Evolutionary conservation across 2,888 invertebrate species (phyloP).

Genomic region (Phalera bucephala): DNA sequence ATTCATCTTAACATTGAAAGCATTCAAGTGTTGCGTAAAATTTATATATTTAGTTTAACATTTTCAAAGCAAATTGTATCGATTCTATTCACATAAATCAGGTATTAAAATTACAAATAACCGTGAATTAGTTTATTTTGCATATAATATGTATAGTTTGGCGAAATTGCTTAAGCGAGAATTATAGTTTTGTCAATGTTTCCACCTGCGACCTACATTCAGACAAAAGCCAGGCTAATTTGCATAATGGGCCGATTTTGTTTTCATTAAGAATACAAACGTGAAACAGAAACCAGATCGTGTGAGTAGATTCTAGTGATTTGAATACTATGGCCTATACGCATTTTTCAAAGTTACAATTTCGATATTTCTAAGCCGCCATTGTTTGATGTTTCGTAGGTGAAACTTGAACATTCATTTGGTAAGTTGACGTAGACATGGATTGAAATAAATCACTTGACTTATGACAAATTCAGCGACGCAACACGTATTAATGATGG

Average conservation of each 20-base stretch:
- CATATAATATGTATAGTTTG: not conserved
- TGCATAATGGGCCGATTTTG: not conserved
- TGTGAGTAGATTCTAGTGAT: not conserved
- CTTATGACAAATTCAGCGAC: constrained; percentile 35
- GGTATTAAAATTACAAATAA: not conserved
- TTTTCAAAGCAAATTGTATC: not conserved
- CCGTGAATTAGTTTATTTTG: not conserved
- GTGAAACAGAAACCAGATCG: not conserved
- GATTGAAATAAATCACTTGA: too few relatives aligned
- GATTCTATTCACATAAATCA: not conserved
- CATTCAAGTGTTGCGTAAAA: not conserved
- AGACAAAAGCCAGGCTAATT: not conserved
- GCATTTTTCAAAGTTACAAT: too few relatives aligned
- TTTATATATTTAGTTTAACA: not conserved
- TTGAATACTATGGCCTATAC: not conserved
- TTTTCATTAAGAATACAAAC: not conserved
- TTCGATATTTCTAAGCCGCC: too few relatives aligned
- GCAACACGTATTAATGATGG: constrained; percentile 21
- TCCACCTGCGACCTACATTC: not conserved
- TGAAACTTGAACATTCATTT: too few relatives aligned
- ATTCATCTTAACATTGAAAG: constrained; percentile 2
- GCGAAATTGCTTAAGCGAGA: not conserved
- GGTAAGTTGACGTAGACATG: too few relatives aligned
- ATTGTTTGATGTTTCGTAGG: too few relatives aligned
- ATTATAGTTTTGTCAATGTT: not conserved